Percentiles rank a stretch among this genome's conserved stretches.
These are phyloP conservation scores for Thymallus thymallus DNA, from an alignment of 2,113 vertebrate species.

Conservation along the genomic window DNA sequence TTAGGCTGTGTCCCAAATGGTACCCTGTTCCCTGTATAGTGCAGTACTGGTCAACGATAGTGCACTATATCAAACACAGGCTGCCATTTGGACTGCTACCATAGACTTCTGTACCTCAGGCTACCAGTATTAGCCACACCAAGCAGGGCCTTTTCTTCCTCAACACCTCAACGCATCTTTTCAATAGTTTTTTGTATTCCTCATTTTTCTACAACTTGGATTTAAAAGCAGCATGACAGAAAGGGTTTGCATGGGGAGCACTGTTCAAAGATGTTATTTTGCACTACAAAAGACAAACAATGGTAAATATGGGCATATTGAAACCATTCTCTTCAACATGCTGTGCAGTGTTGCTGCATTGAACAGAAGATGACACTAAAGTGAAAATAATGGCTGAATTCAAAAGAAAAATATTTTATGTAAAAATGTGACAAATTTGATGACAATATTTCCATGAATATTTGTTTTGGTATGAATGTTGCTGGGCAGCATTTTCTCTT, in stretches of 20 bases:
- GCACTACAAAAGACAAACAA: slow-evolving; percentile 26
- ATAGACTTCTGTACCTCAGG: slow-evolving; percentile 49
- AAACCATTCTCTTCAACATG: not conserved
- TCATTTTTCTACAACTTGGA: slow-evolving; percentile 45
- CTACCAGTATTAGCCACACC: slow-evolving; percentile 22
- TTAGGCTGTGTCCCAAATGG: too few relatives aligned
- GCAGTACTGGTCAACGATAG: too few relatives aligned
- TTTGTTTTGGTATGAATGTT: slow-evolving; percentile 64
- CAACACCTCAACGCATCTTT: slow-evolving; percentile 30
- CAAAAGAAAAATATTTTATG: not conserved
- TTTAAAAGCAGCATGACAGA: slow-evolving; percentile 43
- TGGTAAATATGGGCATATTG: slow-evolving; percentile 1
- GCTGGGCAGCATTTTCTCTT: slow-evolving; percentile 68
- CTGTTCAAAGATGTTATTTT: slow-evolving; percentile 29
- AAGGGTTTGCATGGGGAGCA: slow-evolving; percentile 59
- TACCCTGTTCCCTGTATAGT: too few relatives aligned
- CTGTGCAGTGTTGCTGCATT: not conserved
- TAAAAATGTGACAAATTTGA: slow-evolving; percentile 7
- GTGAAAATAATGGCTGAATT: slow-evolving; percentile 12
- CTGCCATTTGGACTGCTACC: too few relatives aligned
- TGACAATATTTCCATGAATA: slow-evolving; percentile 32
- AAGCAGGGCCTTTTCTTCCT: slow-evolving; percentile 29
- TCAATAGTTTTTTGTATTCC: slow-evolving; percentile 21
- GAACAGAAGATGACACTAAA: not conserved
- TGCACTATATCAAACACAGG: too few relatives aligned